Conservation (phyloP, 2,888 invertebrate species). For the Pseudococcus jackbeardsleyi region DNA sequence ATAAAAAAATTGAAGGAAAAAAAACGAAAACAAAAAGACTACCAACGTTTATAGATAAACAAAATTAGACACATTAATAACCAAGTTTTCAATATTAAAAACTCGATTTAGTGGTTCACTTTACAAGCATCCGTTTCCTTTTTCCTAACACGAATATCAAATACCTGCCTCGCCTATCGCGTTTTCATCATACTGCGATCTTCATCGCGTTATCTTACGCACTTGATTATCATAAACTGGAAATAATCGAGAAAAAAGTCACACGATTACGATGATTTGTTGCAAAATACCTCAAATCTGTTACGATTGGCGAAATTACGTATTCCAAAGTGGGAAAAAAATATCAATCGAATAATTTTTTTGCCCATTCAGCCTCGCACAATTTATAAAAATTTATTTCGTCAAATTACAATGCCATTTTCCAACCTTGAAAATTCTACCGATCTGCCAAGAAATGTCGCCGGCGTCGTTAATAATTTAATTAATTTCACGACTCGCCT, state of each 20-base stretch:
- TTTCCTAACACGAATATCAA: neutral
- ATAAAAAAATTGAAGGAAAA: neutral
- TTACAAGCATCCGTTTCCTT: constrained; percentile 30
- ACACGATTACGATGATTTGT: neutral
- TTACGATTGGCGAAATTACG: neutral
- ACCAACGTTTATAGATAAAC: neutral
- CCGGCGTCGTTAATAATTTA: constrained; percentile 4
- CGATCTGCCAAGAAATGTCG: constrained; percentile 32
- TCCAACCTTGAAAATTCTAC: constrained; percentile 19
- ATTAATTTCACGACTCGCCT: constrained; percentile 20
- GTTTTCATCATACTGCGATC: neutral
- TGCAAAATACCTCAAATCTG: neutral
- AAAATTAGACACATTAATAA: constrained; percentile 1
- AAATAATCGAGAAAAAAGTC: neutral
- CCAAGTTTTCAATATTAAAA: constrained; percentile 24
- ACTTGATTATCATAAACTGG: neutral
- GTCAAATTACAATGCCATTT: constrained; percentile 7
- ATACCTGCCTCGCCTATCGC: neutral
- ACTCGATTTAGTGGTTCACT: constrained; percentile 20
- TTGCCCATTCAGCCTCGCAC: neutral
- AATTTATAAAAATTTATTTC: constrained; percentile 12
- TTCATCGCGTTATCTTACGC: neutral
- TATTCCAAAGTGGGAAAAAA: constrained; percentile 4
- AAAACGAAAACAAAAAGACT: neutral
- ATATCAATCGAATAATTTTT: neutral